Conservation (phyloP, 2,888 invertebrate genomes). For the Drosophila melanosoma region DNA sequence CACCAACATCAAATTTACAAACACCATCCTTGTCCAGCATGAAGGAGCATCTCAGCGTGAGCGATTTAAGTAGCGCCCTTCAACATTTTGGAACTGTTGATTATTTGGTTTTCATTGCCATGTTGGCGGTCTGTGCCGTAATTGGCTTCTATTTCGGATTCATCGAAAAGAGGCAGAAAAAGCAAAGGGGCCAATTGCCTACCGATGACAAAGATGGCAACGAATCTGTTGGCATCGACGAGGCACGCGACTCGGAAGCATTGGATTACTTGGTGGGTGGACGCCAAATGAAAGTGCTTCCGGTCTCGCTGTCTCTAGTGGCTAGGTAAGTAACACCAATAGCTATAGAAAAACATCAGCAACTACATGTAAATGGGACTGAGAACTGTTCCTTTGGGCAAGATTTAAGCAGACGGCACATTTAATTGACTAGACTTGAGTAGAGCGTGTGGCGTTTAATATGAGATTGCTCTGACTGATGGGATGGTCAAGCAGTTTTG, state of each 20-base stretch:
- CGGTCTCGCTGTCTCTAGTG: slow-evolving; percentile 93
- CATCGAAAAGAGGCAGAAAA: slow-evolving; percentile 86
- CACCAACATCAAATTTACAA: slow-evolving; percentile 16
- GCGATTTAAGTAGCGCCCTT: slow-evolving; percentile 85
- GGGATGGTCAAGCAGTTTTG: slow-evolving; percentile 33
- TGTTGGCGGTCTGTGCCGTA: slow-evolving; percentile 91
- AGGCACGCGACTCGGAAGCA: slow-evolving; percentile 82
- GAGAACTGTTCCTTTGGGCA: slow-evolving; percentile 10
- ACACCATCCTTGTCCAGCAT: slow-evolving; percentile 20
- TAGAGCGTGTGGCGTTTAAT: slow-evolving; percentile 17
- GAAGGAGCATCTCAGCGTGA: slow-evolving; percentile 74
- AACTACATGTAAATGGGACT: slow-evolving; percentile 45
- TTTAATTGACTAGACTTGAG: slow-evolving; percentile 50
- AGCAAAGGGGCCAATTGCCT: slow-evolving; percentile 41
- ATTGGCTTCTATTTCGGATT: slow-evolving; percentile 94
- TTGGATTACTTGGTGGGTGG: slow-evolving; percentile 93
- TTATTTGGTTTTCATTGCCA: slow-evolving; percentile 91
- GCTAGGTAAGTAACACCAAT: slow-evolving; percentile 88
- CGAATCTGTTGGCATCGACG: slow-evolving; percentile 60
- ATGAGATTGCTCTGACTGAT: slow-evolving; percentile 25
- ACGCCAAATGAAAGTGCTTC: slow-evolving; percentile 92
- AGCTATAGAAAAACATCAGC: slow-evolving; percentile 10
- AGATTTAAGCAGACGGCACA: slow-evolving; percentile 36
- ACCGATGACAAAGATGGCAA: slow-evolving; percentile 54
- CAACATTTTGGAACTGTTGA: slow-evolving; percentile 90